Evolutionary conservation across 2,888 invertebrate genomes (phyloP).

Genomic region (Sarcophaga variegata): DNA sequence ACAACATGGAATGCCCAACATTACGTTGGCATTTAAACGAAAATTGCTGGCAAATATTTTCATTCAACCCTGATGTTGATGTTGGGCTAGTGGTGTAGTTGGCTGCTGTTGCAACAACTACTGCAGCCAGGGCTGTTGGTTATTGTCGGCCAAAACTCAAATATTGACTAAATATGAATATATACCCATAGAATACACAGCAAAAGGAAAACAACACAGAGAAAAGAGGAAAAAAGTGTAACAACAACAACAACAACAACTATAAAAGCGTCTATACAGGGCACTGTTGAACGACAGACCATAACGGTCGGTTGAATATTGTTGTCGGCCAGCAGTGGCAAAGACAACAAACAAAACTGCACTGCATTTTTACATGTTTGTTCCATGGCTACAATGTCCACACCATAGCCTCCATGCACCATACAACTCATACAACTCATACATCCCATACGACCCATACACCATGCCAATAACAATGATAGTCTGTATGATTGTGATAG

Average conservation of each 20-base stretch:
- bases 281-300: conserved; percentile 40
- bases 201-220: no score
- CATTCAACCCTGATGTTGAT: conserved; percentile 53
- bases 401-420: no score
- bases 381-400: conserved; percentile 32
- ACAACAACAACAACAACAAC: neutral
- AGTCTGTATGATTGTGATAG: conserved; percentile 9
- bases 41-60: conserved; percentile 68
- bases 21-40: conserved; percentile 68
- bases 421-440: no score
- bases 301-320: conserved; percentile 47
- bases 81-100: neutral
- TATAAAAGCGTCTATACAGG: conserved; percentile 20
- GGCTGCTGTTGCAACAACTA: conserved; percentile 20
- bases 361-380: conserved; percentile 57
- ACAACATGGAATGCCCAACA: conserved; percentile 58
- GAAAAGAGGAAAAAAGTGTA: conserved; percentile 3
- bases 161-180: conserved; percentile 68
- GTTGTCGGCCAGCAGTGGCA: conserved; percentile 54
- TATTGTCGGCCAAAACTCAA: conserved; percentile 69
- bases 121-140: conserved; percentile 54
- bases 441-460: neutral
- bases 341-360: conserved; percentile 56
- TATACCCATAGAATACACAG: neutral
- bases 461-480: neutral